Base-by-base conservation (phyloP, 1,140 invertebrate species). In the Zelostemma sp. region DNA sequence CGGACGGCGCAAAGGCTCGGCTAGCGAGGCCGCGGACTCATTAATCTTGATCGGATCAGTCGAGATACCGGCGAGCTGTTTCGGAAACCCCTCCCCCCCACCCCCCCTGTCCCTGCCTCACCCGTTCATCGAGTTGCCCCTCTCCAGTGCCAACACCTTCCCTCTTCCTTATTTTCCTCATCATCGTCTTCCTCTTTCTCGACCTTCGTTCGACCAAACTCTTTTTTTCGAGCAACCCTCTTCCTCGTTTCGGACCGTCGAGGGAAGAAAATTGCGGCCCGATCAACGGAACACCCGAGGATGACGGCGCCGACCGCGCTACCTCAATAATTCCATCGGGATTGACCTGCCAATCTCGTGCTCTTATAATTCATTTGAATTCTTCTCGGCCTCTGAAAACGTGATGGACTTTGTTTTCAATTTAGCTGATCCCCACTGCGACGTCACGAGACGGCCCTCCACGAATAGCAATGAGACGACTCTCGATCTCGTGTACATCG, bases 321-420 rank as follows among this genome's bases (percentile, higher is more conserved):
- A 69, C 75, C 75, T 80, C 79, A 79, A 82, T 80, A n/a, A n/a
- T 35, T 77, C 73, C 72, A 41, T 47, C 74, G 76, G 75, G 74
- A 79, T 80, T 72, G 69, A 73, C 73, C 79, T 80, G 78, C 71
- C 79, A 82, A 81, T 81, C 76, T 73, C 62, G 33, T 55, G 69
- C 80, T 68, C 78, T 84, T 82, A 84, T 84, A 82, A 83, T 84
- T 83, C 81, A 85, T 85, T 84, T 81, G 83, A 81, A 84, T 85
- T 82, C 80, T 80, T 83, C 82, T 83, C 76, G 76, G 78, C 73
- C 74, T 72, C 75, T 74, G 73, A 69, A 83, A 84, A 85, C 83
- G 83, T 84, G 83, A 84, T 80, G 83, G 83, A 85, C 83, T 82
- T 80, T 83, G 77, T 80, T 83, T 85, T 85, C 83, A 85, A 84